phyloP scores from a whole-genome alignment of 2,113 vertebrate species.

The Ceyx cyanopectus region DNA sequence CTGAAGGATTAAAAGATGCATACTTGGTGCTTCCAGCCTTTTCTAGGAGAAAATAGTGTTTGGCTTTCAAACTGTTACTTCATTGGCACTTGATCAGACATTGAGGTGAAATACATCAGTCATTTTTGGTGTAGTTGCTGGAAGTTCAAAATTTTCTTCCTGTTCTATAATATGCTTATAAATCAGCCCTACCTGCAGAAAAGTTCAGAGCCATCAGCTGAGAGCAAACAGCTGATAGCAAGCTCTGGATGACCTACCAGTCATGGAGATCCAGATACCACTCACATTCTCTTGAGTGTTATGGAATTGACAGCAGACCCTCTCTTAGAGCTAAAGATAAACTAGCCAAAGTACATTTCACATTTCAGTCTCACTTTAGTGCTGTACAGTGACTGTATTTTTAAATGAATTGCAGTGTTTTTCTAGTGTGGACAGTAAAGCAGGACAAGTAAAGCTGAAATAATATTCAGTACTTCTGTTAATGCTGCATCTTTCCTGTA shows the following conservation, averaged over 20 bases:
- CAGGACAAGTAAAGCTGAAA: neutral
- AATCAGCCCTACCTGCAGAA: neutral
- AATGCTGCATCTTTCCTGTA: neutral
- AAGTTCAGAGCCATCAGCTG: neutral
- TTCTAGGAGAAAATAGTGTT: neutral
- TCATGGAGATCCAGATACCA: neutral
- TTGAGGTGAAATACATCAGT: neutral
- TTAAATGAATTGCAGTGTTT: neutral
- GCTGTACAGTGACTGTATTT: neutral
- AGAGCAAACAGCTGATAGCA: neutral
- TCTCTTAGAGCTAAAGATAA: neutral
- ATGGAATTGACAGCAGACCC: conserved; percentile 6
- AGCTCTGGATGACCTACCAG: neutral
- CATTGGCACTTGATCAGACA: neutral
- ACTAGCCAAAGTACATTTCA: neutral
- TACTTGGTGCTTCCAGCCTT: neutral
- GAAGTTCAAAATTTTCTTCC: neutral
- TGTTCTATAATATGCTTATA: neutral
- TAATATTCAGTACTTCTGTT: neutral
- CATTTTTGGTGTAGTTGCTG: neutral
- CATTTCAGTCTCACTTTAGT: neutral
- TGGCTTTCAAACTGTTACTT: neutral
- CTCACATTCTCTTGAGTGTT: neutral
- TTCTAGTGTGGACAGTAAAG: neutral
- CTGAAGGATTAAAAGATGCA: neutral